Conservation (phyloP, 2,113 vertebrate genomes). For the Pedionomus torquatus region DNA sequence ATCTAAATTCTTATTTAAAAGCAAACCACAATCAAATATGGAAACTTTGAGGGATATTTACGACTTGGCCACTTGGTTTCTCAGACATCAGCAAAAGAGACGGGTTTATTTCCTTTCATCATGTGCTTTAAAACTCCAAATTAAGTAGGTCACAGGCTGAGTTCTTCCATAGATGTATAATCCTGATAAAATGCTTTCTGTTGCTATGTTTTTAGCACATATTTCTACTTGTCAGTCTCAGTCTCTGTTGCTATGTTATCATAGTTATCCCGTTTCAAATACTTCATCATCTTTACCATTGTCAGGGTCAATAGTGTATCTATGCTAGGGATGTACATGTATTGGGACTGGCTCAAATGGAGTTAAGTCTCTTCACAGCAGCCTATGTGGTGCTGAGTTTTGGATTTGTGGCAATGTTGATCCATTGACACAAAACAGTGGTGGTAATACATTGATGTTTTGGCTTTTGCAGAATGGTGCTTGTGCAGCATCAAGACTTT, state of each 20-base stretch:
- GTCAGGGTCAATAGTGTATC: neutral
- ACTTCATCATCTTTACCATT: neutral
- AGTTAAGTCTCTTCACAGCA: neutral
- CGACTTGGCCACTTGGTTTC: neutral
- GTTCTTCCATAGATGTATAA: neutral
- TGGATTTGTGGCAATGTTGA: neutral
- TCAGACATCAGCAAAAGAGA: neutral
- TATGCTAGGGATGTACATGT: neutral
- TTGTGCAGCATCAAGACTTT: neutral
- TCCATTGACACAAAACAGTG: neutral
- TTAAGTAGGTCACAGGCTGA: fast-evolving
- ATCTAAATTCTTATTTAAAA: neutral
- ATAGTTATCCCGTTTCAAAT: neutral
- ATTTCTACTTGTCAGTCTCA: neutral
- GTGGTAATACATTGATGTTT: neutral
- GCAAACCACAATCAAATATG: neutral
- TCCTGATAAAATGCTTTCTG: neutral
- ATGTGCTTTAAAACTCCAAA: neutral
- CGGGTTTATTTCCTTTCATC: neutral
- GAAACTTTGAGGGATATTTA: neutral
- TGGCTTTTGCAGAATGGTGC: neutral
- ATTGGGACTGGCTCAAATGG: neutral
- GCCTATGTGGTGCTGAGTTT: neutral
- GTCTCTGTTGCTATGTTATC: neutral
- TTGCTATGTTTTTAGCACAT: neutral